Evolutionary conservation across 2,888 invertebrate genomes (phyloP).

Genomic region (Beris morrisii): DNA sequence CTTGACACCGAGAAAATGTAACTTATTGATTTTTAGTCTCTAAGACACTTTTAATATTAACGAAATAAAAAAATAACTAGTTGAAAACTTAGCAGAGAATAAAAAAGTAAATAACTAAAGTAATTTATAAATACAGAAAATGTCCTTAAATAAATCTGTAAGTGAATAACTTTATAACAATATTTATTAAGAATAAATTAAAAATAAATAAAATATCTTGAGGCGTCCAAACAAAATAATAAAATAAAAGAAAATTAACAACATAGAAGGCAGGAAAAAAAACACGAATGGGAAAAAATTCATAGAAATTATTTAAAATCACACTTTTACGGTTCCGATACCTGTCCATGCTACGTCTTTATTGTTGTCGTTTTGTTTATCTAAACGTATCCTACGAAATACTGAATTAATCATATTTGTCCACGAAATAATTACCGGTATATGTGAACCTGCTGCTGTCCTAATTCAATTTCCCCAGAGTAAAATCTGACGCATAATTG

Average conservation of each 20-base stretch:
- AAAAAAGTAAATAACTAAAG: slow-evolving; percentile 18
- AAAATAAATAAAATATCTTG: slow-evolving; percentile 32
- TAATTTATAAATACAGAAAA: slow-evolving; percentile 30
- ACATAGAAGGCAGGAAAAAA: slow-evolving; percentile 43
- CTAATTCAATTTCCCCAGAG: too few relatives aligned
- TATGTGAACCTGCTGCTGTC: too few relatives aligned
- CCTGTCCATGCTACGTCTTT: too few relatives aligned
- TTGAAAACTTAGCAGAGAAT: slow-evolving; percentile 32
- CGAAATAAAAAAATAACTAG: slow-evolving; percentile 32
- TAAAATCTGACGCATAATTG: too few relatives aligned
- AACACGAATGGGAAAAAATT: slow-evolving; percentile 6
- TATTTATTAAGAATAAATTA: slow-evolving; percentile 25
- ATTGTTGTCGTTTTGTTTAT: too few relatives aligned
- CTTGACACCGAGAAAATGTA: slow-evolving; percentile 26
- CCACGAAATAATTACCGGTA: too few relatives aligned
- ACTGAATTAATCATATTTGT: too few relatives aligned
- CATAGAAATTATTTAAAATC: too few relatives aligned
- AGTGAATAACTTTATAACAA: slow-evolving; percentile 19
- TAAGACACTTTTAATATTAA: slow-evolving; percentile 36
- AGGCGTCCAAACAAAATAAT: slow-evolving; percentile 34
- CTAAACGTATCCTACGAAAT: too few relatives aligned
- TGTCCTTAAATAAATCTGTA: slow-evolving; percentile 23
- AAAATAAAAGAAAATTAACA: slow-evolving; percentile 34
- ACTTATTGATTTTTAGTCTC: slow-evolving; percentile 37
- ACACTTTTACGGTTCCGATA: too few relatives aligned